Evolutionary conservation across 2,113 vertebrate species (phyloP).

Genomic region (Beaufortia kweichowensis): DNA sequence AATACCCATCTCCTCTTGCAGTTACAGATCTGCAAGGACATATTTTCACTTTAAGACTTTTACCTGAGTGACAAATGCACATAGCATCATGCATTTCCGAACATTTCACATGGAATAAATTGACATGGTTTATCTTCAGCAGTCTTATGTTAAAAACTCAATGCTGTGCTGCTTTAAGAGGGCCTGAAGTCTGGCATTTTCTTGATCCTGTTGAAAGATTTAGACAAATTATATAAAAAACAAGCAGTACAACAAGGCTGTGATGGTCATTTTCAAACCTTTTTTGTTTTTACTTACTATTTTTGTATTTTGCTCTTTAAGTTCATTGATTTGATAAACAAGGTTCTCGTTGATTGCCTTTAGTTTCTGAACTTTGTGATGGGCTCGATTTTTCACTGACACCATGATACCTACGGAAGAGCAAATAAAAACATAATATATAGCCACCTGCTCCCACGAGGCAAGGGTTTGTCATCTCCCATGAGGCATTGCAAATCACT

Average conservation of each 20-base stretch:
- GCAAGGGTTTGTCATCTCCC: too few species aligned
- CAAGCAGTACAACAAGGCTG: not conserved
- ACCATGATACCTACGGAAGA: constrained; percentile 83
- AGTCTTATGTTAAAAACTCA: constrained; percentile 41
- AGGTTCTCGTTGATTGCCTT: constrained; percentile 86
- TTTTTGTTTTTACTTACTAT: constrained; percentile 77
- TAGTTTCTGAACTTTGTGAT: constrained; percentile 81
- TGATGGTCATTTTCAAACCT: not conserved
- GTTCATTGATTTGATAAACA: constrained; percentile 77
- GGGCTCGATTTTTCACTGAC: constrained; percentile 86
- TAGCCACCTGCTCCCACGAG: too few species aligned
- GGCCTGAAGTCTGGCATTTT: constrained; percentile 80
- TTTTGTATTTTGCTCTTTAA: constrained; percentile 78
- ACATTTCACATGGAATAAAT: not conserved
- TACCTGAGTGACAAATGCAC: not conserved
- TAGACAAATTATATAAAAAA: not conserved
- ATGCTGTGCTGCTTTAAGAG: constrained; percentile 79
- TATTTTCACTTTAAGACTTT: too few species aligned
- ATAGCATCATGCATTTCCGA: not conserved
- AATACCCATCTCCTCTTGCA: not conserved
- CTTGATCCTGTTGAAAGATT: constrained; percentile 78
- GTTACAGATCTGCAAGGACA: constrained; percentile 3
- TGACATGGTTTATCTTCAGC: not conserved
- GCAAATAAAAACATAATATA: not conserved
- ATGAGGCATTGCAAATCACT: too few species aligned